Evolutionary conservation across 1,140 invertebrate genomes (phyloP), one percentile per base, ranked within the genome.

Genomic region (Cylas formicarius): DNA sequence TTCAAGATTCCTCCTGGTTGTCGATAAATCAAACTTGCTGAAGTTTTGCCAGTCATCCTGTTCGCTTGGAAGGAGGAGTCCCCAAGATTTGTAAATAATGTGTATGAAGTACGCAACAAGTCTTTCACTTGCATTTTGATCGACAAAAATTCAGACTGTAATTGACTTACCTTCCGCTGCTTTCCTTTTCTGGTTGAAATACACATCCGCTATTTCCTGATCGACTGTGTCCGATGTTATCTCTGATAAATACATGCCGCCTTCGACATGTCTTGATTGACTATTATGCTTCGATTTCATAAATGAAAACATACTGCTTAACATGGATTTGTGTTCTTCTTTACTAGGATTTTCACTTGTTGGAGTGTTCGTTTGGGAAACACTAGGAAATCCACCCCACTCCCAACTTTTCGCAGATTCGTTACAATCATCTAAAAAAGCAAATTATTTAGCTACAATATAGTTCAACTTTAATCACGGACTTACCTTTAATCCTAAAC

Each of bases 231-330:
- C 82, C 2, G 86, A 76, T 63, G 90, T 89, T 20, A 97, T 69
- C 61, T 98, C 92, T 32, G 94, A 88, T 7, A 95, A 73, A 67
- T 97, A 98, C 54, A 98, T 86, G 32, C 91, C 92, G 44, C 89
- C 86, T 21, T 56, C 52, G 48, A 61, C 52, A 19, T 24, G 42
- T 4, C 42, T 33, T 34, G 69, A 67, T 39, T 73, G 73, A 32
- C 78, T 75, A 57, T 81, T 80, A 50, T 82, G 80, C 51, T 82
- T 82, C 54, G 81, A 80, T 65, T 85, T 83, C 83, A 96, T 95
- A 62, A 95, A 95, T 35, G 84, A 84, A 63, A 95, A 87, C 82
- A 96, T 86, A 50, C 85, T 85, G 58, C 86, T 84, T 31, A 92
- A 71, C 75, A 91, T 86, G 10, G 84, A 88, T 8, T 71, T 67